Evolutionary conservation across 2,113 vertebrate species (phyloP).

Genomic region (Nibea albiflora): DNA sequence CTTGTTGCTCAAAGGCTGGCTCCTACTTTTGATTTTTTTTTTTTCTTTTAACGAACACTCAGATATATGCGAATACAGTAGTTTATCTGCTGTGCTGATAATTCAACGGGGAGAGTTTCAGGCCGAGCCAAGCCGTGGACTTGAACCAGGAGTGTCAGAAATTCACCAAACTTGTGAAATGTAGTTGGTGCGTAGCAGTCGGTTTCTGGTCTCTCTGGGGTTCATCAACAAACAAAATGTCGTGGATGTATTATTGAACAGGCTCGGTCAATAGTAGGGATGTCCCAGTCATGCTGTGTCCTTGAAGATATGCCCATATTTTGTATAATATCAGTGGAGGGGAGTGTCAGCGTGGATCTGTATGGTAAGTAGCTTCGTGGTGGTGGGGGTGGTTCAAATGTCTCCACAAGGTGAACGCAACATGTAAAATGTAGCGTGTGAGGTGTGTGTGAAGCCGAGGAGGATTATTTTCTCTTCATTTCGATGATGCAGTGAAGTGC

Average conservation of each 20-base stretch:
- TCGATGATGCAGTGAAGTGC: slow-evolving; percentile 28
- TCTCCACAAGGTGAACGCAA: slow-evolving; percentile 5
- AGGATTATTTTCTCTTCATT: not conserved
- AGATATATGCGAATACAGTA: not conserved
- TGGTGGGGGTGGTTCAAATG: no score
- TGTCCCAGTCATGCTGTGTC: not conserved
- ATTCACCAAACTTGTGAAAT: not conserved
- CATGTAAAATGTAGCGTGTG: slow-evolving; percentile 12
- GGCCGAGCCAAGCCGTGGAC: no score
- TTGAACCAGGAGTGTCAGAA: not conserved
- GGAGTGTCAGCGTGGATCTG: not conserved
- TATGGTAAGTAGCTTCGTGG: not conserved
- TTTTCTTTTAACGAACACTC: no score
- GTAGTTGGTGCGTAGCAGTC: not conserved
- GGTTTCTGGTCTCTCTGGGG: not conserved
- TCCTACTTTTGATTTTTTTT: no score
- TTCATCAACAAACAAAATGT: not conserved
- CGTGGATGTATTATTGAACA: not conserved
- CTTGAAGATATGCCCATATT: not conserved
- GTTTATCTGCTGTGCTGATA: not conserved
- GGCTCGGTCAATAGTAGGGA: not conserved
- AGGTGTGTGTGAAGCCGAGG: slow-evolving; percentile 4
- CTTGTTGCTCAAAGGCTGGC: no score
- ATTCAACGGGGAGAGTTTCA: not conserved
- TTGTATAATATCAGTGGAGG: not conserved